These are phyloP conservation scores for Hippocampus zosterae DNA, from an alignment of 2,113 vertebrate species.

Conservation along the genomic window DNA sequence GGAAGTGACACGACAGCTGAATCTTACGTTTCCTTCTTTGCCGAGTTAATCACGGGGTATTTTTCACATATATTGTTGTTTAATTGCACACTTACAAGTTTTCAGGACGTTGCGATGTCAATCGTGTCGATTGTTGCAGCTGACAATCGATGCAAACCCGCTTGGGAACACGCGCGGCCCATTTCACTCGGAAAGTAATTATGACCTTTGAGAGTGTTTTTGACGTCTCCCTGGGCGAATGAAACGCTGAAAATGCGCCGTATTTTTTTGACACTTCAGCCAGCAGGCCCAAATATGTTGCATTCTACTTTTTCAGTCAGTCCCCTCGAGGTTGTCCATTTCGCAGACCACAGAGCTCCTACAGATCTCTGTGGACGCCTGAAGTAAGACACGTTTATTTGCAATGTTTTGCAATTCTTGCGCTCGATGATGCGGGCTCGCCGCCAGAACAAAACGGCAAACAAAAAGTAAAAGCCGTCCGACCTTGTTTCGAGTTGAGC, in stretches of 20 bases:
- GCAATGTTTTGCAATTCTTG: background rate
- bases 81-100: background rate
- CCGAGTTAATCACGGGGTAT: background rate
- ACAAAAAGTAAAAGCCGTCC: constrained; percentile 3
- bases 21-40: background rate
- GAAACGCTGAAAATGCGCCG: background rate
- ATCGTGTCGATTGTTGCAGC: background rate
- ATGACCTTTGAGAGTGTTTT: background rate
- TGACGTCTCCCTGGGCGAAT: background rate
- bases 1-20: background rate
- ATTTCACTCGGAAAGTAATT: constrained; percentile 8
- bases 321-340: background rate
- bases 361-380: background rate
- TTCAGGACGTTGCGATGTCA: background rate
- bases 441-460: background rate
- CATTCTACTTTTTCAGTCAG: constrained; percentile 2
- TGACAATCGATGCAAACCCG: background rate
- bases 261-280: background rate
- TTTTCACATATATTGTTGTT: background rate
- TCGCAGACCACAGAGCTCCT: background rate
- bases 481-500: background rate
- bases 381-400: background rate
- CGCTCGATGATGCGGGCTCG: background rate
- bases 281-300: background rate
- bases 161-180: background rate